Evolutionary conservation across 2,797 vertebrate species (phyloP), one percentile per base, ranked within the genome.

Genomic region (Gymnothorax javanicus): DNA sequence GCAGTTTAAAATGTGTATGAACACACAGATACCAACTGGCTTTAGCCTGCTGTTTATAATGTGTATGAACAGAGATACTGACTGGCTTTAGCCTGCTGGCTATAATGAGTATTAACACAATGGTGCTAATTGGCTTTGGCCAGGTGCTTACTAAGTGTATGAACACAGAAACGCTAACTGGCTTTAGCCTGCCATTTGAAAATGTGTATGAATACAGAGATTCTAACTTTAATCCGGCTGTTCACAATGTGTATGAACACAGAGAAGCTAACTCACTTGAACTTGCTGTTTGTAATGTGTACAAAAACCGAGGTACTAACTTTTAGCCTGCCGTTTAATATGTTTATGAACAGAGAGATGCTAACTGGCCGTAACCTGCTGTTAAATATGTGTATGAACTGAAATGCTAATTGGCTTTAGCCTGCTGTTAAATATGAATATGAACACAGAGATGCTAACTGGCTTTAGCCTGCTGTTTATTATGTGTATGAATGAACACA

Each of bases 181-280:
- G 60, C 9, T 62, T 43, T 43, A 15, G 60, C 60, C 60, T 62
- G 9, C 60, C 20, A 20, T 62, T 4, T 62, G n/a, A 20, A 15
- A 13, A 64, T 64, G 20, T 64, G 62, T 64, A 64, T 64, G 20
- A 86, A 86, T 59, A 83, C 84, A 84, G 83, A 88, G 79, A 86
- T 82, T 86, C 73, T 83, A 82, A 87, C 64, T 11, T 67, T 83
- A 5, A 9, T 52, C n/a, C 3, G 20, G 60, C 23, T 27, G n/a
- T 84, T 83, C 54, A 67, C 54, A 56, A 50, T 83, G 64, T 89
- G 60, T 87, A 64, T 67, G 79, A 86, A 82, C 62, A 64, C 20
- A 64, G 62, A 64, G 20, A 64, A 23, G 62, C 8, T 60, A 64
- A 64, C 60, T 20, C 17, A 20, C 60, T 64, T 43, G 33, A 64